Base-by-base conservation (phyloP, 2,113 vertebrate species). In the Penelope pileata region DNA sequence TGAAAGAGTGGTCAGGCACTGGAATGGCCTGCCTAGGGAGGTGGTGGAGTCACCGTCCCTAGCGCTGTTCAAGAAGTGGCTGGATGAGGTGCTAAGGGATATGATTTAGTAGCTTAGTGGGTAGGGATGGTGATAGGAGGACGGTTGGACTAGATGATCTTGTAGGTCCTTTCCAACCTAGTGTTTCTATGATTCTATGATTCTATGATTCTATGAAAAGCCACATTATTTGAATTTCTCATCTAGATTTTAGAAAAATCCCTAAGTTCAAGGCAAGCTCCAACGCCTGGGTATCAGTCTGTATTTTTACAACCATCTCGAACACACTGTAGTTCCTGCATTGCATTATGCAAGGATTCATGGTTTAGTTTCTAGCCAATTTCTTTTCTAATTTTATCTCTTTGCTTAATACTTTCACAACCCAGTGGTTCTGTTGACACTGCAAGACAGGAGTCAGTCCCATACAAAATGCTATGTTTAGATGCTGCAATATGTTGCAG, bases 351-450 rank as follows among this genome's bases (percentile, higher is more conserved):
- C 42, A 53, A 69, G 54, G 42, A 79, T 80, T 85, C 89, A 94
- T 27, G 45, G 12, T 76, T 95, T 90, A 0, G 10, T 66, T 95
- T 93, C 63, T 69, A 90, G 53, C 32, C 67, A 88, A 22, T 54
- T 79, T 92, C 7, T 89, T 87, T 75, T 85, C 90, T 88, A 90
- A 85, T 91, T 92, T 91, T 26, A 73, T 70, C 78, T 90, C 78
- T 95, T 85, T 60, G 1, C 62, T 95, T 91, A 73, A 59, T 64
- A 47, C 36, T 94, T 96, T 92, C 86, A 90, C 75, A 95, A 87
- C 79, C 58, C 59, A 73, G 34, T 43, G 70, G 62, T 54, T 81
- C 83, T 87, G 60, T 91, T 94, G 81, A 91, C 78, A 94, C 78
- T 62, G 53, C 84, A 91, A 89, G 81, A 91, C 12, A 89, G 89